Conservation (phyloP, 2,888 invertebrate genomes). For the Erebia ligea region DNA sequence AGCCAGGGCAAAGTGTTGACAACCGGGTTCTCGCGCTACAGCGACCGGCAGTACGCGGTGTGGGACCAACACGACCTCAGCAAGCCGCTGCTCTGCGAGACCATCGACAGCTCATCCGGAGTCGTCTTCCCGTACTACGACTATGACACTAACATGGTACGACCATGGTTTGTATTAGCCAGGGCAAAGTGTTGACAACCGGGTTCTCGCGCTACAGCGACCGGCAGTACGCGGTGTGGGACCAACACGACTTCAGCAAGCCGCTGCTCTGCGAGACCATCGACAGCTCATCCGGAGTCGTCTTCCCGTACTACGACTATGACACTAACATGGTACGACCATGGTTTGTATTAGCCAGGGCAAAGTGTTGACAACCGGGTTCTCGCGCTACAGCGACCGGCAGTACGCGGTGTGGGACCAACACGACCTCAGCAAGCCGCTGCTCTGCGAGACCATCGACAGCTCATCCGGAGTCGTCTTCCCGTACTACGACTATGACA, state of each 20-base stretch:
- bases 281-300: too few relatives aligned
- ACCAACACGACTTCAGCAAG: slow-evolving; percentile 88
- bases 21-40: slow-evolving; percentile 96
- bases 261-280: too few relatives aligned
- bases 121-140: too few relatives aligned
- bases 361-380: slow-evolving; percentile 94
- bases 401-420: slow-evolving; percentile 95
- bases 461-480: too few relatives aligned
- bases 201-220: slow-evolving; percentile 97
- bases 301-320: too few relatives aligned
- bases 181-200: slow-evolving; percentile 92
- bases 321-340: slow-evolving; percentile 79
- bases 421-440: slow-evolving; percentile 86
- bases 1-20: slow-evolving; percentile 90
- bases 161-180: slow-evolving; percentile 55
- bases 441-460: too few relatives aligned
- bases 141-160: slow-evolving; percentile 83
- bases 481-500: too few relatives aligned
- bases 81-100: too few relatives aligned
- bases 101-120: too few relatives aligned
- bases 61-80: slow-evolving; percentile 90
- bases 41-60: slow-evolving; percentile 95
- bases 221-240: slow-evolving; percentile 95
- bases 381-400: slow-evolving; percentile 96
- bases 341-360: slow-evolving; percentile 77